phyloP scores from a whole-genome alignment of 2,113 vertebrate genomes.

The Phoenicopterus ruber region DNA sequence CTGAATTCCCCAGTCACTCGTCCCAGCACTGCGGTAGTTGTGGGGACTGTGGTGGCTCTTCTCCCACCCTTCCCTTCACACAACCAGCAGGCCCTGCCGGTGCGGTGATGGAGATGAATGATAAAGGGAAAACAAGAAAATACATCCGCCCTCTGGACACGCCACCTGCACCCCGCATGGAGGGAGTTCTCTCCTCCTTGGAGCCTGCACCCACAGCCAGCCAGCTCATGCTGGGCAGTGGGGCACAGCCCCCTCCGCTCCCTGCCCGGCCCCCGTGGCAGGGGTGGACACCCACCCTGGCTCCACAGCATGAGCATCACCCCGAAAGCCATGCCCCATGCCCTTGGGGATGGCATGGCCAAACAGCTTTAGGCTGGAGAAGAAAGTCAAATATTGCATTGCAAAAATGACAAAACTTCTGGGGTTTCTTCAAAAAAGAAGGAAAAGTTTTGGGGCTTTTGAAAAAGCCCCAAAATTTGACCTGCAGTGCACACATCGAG shows the following conservation, averaged over 20 bases:
- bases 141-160: neutral
- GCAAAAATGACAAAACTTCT: neutral
- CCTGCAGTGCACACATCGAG: neutral
- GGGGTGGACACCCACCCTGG: neutral
- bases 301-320: neutral
- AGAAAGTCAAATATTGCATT: neutral
- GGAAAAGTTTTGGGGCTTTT: neutral
- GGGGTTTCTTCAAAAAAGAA: neutral
- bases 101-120: rapidly evolving
- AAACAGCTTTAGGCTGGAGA: neutral
- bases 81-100: neutral
- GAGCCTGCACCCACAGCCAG: neutral
- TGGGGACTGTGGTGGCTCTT: neutral
- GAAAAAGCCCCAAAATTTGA: neutral
- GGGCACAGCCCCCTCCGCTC: neutral
- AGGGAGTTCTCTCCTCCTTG: neutral
- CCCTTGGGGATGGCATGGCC: neutral
- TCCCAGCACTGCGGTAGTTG: rapidly evolving
- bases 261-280: neutral
- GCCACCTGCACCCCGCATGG: rapidly evolving
- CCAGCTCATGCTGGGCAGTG: neutral
- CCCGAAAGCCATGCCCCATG: rapidly evolving
- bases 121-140: neutral
- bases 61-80: neutral
- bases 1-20: neutral